Evolutionary conservation across 2,797 vertebrate genomes (phyloP).

Genomic region (Ambastaia sidthimunki): DNA sequence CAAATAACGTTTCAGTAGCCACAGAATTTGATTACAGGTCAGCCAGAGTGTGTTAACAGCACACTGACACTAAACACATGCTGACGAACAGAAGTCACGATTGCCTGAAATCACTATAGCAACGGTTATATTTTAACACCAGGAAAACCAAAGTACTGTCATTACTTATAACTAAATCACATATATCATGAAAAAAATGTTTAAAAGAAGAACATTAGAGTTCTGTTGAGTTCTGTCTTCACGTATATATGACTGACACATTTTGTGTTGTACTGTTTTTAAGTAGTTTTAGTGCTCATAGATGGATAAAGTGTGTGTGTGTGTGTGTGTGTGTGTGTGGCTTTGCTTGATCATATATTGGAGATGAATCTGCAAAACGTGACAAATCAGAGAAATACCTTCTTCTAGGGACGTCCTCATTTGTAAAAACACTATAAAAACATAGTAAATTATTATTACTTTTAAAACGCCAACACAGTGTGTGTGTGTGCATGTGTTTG

Average conservation of each 20-base stretch:
- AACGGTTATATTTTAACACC: background rate
- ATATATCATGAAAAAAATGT: too few relatives aligned
- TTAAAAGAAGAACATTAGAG: too few relatives aligned
- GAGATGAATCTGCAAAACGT: too few relatives aligned
- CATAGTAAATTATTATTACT: too few relatives aligned
- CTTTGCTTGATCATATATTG: too few relatives aligned
- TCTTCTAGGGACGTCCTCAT: too few relatives aligned
- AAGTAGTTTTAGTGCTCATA: slow-evolving; percentile 15
- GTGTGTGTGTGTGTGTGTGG: too few relatives aligned
- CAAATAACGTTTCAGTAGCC: background rate
- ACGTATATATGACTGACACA: slow-evolving; percentile 17
- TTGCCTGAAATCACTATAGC: background rate
- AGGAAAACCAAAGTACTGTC: background rate
- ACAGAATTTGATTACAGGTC: background rate
- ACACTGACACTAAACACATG: background rate
- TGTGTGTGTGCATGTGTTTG: background rate
- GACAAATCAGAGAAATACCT: too few relatives aligned
- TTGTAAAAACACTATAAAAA: too few relatives aligned
- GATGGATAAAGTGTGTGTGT: slow-evolving; percentile 9
- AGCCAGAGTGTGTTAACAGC: background rate
- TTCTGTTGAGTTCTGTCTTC: too few relatives aligned
- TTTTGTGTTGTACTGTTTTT: background rate
- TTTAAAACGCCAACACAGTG: background rate
- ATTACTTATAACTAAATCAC: background rate
- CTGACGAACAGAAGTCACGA: background rate